Percentiles rank a stretch among this genome's conserved stretches.
phyloP scores from a whole-genome alignment of 2,113 vertebrate genomes.

The Oxyruncus cristatus region DNA sequence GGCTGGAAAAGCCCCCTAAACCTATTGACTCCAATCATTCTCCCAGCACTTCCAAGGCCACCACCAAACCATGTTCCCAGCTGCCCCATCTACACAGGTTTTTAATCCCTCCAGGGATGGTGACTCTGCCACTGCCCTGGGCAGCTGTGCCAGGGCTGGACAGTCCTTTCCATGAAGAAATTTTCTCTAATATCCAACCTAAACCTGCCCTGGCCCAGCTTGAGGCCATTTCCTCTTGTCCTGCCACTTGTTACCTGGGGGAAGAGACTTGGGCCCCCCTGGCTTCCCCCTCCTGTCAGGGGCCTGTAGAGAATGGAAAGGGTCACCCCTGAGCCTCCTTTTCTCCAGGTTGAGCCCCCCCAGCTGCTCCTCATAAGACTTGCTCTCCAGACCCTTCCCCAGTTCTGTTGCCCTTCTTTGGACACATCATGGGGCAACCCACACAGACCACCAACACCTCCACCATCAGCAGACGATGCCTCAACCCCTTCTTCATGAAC shows the following conservation, averaged over 20 bases:
- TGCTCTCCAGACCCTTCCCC: not conserved
- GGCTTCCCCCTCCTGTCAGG: not conserved
- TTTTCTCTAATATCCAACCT: not conserved
- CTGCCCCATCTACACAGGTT: not conserved
- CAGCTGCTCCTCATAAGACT: not conserved
- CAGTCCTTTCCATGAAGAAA: not conserved
- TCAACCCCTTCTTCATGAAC: not conserved
- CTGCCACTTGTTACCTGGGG: not conserved
- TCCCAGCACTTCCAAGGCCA: not conserved
- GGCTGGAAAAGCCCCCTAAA: not conserved
- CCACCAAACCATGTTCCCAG: not conserved
- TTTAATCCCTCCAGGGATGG: not conserved
- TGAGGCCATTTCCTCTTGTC: not conserved
- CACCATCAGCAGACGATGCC: not conserved
- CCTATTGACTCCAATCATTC: too few relatives aligned
- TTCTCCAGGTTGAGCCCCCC: not conserved
- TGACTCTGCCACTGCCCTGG: not conserved
- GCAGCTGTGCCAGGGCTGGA: not conserved
- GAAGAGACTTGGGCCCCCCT: fast-evolving
- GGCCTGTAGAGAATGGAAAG: fast-evolving
- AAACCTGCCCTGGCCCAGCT: not conserved
- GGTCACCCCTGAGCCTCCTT: not conserved
- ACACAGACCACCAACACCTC: fast-evolving
- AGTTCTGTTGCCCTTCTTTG: not conserved
- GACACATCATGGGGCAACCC: not conserved